Percentiles rank a stretch among this genome's conserved stretches.
Evolutionary conservation across 2,888 invertebrate genomes (phyloP).

Genomic region (Sisyra nigra): DNA sequence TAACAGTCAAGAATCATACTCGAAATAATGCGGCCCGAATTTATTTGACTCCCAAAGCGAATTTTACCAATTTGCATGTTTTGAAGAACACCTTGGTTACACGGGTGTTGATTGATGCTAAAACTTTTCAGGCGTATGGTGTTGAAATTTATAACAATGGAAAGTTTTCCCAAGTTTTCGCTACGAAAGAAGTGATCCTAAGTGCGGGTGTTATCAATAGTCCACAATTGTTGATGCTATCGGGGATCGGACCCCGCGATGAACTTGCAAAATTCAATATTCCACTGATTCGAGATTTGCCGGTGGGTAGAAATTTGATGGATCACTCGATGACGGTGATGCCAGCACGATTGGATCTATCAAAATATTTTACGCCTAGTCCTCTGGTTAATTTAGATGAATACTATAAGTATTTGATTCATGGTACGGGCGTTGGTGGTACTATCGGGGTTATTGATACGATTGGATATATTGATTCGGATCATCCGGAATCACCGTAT

Average conservation of each 20-base stretch:
- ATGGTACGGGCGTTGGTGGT: too few species aligned
- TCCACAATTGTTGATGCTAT: conserved; percentile 66
- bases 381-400: too few species aligned
- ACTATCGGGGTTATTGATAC: too few species aligned
- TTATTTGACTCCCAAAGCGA: conserved; percentile 28
- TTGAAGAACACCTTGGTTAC: conserved; percentile 32
- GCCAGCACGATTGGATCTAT: conserved; percentile 19
- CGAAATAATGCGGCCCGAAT: conserved; percentile 32
- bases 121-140: conserved; percentile 25
- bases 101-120: conserved; percentile 27
- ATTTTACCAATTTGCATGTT: conserved; percentile 33
- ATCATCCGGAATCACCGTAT: too few species aligned
- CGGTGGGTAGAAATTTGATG: conserved; percentile 35
- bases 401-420: too few species aligned
- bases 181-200: conserved; percentile 40
- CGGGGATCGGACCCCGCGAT: conserved; percentile 35
- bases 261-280: conserved; percentile 25
- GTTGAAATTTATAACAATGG: conserved; percentile 27
- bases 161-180: conserved; percentile 21
- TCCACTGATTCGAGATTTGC: conserved; percentile 30
- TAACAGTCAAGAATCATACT: conserved; percentile 31
- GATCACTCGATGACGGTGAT: conserved; percentile 30
- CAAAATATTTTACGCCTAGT: conserved; percentile 8
- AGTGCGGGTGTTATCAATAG: conserved; percentile 49
- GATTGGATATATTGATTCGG: too few species aligned